These are phyloP conservation scores for Leucoraja erinaceus DNA, from an alignment of 2,113 vertebrate species.

Conservation along the genomic window DNA sequence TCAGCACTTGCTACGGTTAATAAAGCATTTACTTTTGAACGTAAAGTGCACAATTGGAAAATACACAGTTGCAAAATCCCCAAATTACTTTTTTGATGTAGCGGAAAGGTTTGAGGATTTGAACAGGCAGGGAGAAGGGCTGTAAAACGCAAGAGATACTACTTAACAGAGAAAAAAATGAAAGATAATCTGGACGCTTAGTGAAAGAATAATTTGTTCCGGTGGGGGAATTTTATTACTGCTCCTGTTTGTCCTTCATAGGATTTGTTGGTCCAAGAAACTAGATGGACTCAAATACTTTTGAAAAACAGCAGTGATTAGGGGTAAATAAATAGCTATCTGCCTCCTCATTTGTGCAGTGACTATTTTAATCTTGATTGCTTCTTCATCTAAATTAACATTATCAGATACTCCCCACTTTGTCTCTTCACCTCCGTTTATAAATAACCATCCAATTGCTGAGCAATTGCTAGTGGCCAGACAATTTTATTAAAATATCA, in stretches of 20 bases:
- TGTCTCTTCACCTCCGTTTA: constrained; percentile 12
- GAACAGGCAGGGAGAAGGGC: neutral
- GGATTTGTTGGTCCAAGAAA: neutral
- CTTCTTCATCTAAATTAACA: neutral
- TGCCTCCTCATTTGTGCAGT: neutral
- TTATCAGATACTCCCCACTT: neutral
- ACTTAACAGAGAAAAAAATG: neutral
- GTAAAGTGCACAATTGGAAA: neutral
- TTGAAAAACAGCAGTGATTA: neutral
- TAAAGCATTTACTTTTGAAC: neutral
- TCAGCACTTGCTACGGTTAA: neutral
- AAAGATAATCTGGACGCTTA: neutral
- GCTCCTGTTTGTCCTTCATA: neutral
- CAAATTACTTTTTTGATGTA: neutral
- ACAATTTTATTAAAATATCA: neutral
- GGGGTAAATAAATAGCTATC: neutral
- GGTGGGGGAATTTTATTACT: neutral
- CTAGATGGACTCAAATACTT: neutral
- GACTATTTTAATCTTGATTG: neutral
- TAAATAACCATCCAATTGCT: neutral
- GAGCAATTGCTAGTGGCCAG: neutral
- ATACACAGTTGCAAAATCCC: neutral
- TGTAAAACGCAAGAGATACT: too few relatives aligned
- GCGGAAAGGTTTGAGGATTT: neutral
- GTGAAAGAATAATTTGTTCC: neutral